A percentile compares a stretch with the other conserved stretches of the same genome.
These are phyloP conservation scores for Schizopygopsis malacanthus DNA, from an alignment of 2,797 vertebrate species.

Conservation along the genomic window DNA sequence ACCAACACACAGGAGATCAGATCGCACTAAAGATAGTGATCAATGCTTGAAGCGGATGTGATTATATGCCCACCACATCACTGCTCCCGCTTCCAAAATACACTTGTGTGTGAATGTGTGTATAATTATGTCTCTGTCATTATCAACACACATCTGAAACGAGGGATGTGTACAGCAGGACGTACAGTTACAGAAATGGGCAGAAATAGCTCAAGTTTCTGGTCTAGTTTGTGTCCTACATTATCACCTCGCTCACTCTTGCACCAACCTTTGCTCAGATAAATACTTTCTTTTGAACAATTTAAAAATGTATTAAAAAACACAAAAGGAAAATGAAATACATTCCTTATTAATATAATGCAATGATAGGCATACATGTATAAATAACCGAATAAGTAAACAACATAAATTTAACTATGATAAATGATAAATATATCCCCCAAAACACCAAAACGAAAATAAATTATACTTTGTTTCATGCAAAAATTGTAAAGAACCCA, in stretches of 20 bases:
- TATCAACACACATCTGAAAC: conserved; percentile 62
- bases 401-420: neutral
- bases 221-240: neutral
- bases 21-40: conserved; percentile 28
- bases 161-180: conserved; percentile 11
- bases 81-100: conserved; percentile 26
- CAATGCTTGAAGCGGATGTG: conserved; percentile 31
- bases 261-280: neutral
- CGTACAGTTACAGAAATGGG: neutral
- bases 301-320: neutral
- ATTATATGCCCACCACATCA: conserved; percentile 30
- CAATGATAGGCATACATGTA: neutral
- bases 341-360: neutral
- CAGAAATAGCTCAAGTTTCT: neutral
- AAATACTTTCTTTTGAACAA: neutral
- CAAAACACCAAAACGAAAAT: no score
- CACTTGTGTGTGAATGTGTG: conserved; percentile 50
- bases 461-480: no score
- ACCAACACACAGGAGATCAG: neutral
- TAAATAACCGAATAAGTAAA: no score
- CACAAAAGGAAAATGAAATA: neutral
- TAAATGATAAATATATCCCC: neutral
- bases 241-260: neutral
- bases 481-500: no score
- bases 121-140: conserved; percentile 69